Evolutionary conservation across 2,888 invertebrate species (phyloP).

Genomic region (Theretra japonica): DNA sequence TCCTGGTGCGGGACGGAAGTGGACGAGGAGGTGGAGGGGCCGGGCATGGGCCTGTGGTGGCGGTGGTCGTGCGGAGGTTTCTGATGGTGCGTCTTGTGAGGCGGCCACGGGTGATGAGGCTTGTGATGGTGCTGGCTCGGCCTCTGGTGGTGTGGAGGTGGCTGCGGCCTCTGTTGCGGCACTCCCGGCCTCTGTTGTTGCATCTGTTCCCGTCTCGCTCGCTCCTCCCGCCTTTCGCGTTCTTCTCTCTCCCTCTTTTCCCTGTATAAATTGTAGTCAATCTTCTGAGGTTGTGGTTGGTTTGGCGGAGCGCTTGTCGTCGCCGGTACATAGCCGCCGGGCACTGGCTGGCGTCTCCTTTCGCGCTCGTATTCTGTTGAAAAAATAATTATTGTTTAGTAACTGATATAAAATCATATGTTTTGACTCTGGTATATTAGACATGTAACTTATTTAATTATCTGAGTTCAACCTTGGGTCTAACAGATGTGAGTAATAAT

Average conservation of each 20-base stretch:
- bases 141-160: constrained; percentile 53
- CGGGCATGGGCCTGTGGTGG: constrained; percentile 62
- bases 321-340: constrained; percentile 78
- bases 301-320: constrained; percentile 59
- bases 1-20: constrained; percentile 51
- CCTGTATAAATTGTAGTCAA: constrained; percentile 86
- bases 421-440: no score
- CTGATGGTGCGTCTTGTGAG: constrained; percentile 68
- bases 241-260: constrained; percentile 87
- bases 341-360: constrained; percentile 70
- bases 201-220: constrained; percentile 64
- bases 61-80: constrained; percentile 73
- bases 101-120: constrained; percentile 66
- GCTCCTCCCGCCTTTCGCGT: constrained; percentile 74
- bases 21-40: constrained; percentile 45
- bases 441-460: no score
- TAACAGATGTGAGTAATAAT: no score
- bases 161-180: constrained; percentile 53
- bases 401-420: no score
- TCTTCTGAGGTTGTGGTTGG: constrained; percentile 78
- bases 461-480: no score
- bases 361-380: constrained; percentile 76
- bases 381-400: not conserved
- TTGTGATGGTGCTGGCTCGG: constrained; percentile 64
- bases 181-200: constrained; percentile 49